Evolutionary conservation across 2,888 invertebrate species (phyloP), one percentile per base, ranked within the genome.

Genomic region (Spialia ferax): DNA sequence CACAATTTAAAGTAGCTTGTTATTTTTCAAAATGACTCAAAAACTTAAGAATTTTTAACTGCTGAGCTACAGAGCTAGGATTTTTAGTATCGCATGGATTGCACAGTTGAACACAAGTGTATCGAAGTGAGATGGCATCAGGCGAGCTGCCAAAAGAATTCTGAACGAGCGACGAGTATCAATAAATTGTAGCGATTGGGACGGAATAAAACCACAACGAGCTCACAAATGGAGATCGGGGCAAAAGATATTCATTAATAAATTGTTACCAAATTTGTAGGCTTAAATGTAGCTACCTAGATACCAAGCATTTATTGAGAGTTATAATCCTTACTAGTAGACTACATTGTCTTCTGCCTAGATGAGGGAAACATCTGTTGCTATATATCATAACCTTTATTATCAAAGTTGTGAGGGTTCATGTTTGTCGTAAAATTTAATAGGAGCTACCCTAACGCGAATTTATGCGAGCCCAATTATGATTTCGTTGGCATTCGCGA

Each of bases 351-450:
- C 54, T 38, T 64, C 32, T 18, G 57, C 11, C 20, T 32, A 76
- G 78, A 76, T 71, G 74, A 72, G 77, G 80, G 80, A 78, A 77
- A 75, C 83, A 82, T 82, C 83, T 83, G 85, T 79, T 74, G 78
- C 82, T 79, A 89, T 89, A 87, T 85, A 88, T 87, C 83, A 87
- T 83, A 85, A 83, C 86, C 83, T 87, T 90, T 91, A 91, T 90
- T 91, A 92, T 88, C 89, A 91, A 93, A 93, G 91, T 92, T 92
- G 85, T 83, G 82, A 85, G 86, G 89, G 87, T 82, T 77, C 80
- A 76, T 87, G 88, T 87, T 88, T 86, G 86, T 87, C 88, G 85
- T 89, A 85, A 90, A 92, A 90, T 91, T 87, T 91, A 91, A 91
- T 91, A 91, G 87, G 85, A 87, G 86, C 88, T 82, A 79, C 77